phyloP scores from a whole-genome alignment of 1,140 invertebrate species.

The Eurytemora carolleeae region DNA sequence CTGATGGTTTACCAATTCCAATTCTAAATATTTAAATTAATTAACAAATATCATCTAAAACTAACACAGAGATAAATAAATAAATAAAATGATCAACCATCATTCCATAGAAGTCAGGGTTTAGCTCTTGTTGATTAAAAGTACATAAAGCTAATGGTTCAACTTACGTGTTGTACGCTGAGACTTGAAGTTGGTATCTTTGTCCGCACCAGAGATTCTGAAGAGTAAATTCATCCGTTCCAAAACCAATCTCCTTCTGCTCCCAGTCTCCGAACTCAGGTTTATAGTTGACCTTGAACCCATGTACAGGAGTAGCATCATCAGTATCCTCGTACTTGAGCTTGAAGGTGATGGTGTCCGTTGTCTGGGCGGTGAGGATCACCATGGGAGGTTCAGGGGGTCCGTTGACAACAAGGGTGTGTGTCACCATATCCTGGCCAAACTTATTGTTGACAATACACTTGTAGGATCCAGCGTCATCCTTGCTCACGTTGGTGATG shows the following conservation, averaged over 20 bases:
- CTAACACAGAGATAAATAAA: background rate
- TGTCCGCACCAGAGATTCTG: slow-evolving; percentile 72
- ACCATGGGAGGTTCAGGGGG: slow-evolving; percentile 63
- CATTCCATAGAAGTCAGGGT: too few relatives aligned
- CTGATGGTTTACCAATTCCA: slow-evolving; percentile 65
- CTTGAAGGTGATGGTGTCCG: slow-evolving; percentile 55
- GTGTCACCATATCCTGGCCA: slow-evolving; percentile 73
- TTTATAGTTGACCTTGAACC: slow-evolving; percentile 77
- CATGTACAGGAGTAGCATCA: slow-evolving; percentile 52
- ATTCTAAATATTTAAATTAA: slow-evolving; percentile 37
- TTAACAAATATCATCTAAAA: too few relatives aligned
- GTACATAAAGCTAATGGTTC: too few relatives aligned
- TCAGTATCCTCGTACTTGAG: slow-evolving; percentile 41
- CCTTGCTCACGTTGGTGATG: slow-evolving; percentile 64
- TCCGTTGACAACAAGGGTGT: slow-evolving; percentile 67
- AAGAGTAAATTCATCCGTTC: slow-evolving; percentile 39
- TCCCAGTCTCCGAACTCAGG: slow-evolving; percentile 82
- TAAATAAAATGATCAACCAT: too few relatives aligned
- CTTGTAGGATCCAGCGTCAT: slow-evolving; percentile 46
- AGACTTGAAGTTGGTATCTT: slow-evolving; percentile 73
- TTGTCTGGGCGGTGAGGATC: slow-evolving; percentile 55
- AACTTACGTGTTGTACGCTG: slow-evolving; percentile 61
- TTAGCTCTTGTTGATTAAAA: background rate
- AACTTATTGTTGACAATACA: slow-evolving; percentile 82
- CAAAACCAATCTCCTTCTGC: slow-evolving; percentile 19